Conservation (phyloP, 2,113 vertebrate genomes). For the Caretta caretta region DNA sequence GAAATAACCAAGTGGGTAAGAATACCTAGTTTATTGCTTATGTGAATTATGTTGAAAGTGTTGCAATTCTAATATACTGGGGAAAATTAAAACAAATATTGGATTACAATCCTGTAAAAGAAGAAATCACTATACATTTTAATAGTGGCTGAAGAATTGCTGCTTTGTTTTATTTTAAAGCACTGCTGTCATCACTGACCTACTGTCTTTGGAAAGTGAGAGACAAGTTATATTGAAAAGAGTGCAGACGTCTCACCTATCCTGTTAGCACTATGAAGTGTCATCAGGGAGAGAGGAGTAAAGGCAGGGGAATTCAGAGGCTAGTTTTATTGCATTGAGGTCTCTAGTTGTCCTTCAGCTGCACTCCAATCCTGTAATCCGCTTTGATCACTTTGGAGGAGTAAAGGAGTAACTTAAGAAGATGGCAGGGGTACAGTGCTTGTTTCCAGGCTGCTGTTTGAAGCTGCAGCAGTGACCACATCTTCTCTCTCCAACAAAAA, state of each 20-base stretch:
- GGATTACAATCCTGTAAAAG: background rate
- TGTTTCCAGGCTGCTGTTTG: background rate
- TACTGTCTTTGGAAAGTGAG: background rate
- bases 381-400: background rate
- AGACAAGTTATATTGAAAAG: background rate
- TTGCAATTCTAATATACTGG: constrained; percentile 4
- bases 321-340: background rate
- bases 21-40: constrained; percentile 23
- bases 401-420: background rate
- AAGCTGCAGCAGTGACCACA: background rate
- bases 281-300: background rate
- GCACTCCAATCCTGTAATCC: background rate
- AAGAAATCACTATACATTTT: background rate
- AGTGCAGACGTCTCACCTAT: background rate
- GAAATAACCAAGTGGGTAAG: constrained; percentile 85
- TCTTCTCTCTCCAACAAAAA: background rate
- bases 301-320: background rate
- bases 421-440: background rate
- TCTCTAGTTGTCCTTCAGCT: background rate
- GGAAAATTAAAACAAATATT: background rate
- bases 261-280: background rate
- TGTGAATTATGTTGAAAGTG: background rate
- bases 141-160: background rate
- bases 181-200: background rate
- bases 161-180: background rate